Base-by-base conservation (phyloP, 2,888 invertebrate genomes). In the Leptogaster cylindrica region DNA sequence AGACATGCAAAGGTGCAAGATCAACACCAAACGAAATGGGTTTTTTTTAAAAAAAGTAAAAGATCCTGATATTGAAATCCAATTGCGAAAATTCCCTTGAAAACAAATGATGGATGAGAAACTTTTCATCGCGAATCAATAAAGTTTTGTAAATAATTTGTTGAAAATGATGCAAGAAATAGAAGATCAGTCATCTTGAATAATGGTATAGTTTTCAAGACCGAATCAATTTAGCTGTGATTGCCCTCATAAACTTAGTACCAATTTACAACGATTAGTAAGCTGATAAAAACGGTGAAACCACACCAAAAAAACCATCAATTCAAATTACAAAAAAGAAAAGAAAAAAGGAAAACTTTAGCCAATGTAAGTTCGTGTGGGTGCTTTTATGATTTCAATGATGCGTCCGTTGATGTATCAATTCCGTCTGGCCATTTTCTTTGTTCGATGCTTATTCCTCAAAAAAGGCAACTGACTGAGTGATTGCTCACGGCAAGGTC, bases 211-310 rank as follows among this genome's bases (percentile, higher is more conserved):
- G 20, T 55, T 36, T 39, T 55, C 55, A 55, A 55, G 55, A 39
- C 23, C 55, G 39, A 55, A 55, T 55, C 55, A 55, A 55, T 55
- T n/a, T 55, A 39, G 55, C 55, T 14, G 55, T 55, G 55, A 55
- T 55, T 55, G 55, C 55, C 39, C 55, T 12, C 39, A 36, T 39
- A 55, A 25, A 55, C 55, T 55, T 55, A 55, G 55, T 36, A 36
- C 55, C 55, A 55, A 55, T 55, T 55, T 25, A 55, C 25, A 23
- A 55, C 25, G 31, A 55, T 55, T 55, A 55, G 39, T 20, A 36
- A 2, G 36, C 23, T 55, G 55, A 16, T 14, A 36, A 55, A 16
- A 25, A 55, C 33, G n/a, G 20, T 18, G 18, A 18, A 31, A 31
- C 31, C 14, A 27, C n/a, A n/a, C n/a, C n/a, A n/a, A n/a, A n/a